Evolutionary conservation across 2,113 vertebrate genomes (phyloP), one percentile per base, ranked within the genome.

Genomic region (Anarhynchus alexandrinus): DNA sequence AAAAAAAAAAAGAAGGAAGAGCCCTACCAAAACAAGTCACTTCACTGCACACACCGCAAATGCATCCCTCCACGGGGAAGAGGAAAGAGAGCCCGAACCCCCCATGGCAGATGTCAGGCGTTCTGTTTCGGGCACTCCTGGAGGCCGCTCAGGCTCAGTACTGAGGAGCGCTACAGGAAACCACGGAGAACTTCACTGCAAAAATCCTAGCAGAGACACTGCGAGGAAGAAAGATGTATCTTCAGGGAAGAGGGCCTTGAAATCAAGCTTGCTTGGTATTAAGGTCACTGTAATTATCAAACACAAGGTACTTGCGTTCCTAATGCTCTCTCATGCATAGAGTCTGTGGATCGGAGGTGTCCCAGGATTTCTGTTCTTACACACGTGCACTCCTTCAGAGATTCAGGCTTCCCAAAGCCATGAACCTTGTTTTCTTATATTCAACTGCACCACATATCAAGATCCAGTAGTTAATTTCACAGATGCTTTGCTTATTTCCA

Each of bases 1-100:
- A 58, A 40, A 62, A 32, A 47, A 54, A 42, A 38, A 14, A 22
- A 3, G 1, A 23, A 77, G 11, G 15, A 71, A 51, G 57, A 81
- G 55, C 54, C 79, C 58, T 70, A 94, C 66, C 71, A 91, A 94
- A 82, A 30, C 43, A 86, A 96, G 86, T 76, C 88, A 91, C 54
- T 93, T 80, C 21, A 91, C 57, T 80, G 81, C 89, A 87, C 81
- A 72, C 65, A 64, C 43, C 6, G 5, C 69, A 64, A 9, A 6
- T 25, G 40, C 47, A 51, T 55, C 77, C 84, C 83, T 92, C 86
- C 40, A 13, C 0, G 2, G 86, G 71, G 55, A 95, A 93, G 38
- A 71, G 59, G 40, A 15, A n/a, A 76, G 58, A 26, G 65, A 79
- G n/a, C 32, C 2, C 6, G 10, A 84, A 34, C 42, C 51, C 67